Conservation (phyloP, 2,113 vertebrate species). For the Syrmaticus mikado region DNA sequence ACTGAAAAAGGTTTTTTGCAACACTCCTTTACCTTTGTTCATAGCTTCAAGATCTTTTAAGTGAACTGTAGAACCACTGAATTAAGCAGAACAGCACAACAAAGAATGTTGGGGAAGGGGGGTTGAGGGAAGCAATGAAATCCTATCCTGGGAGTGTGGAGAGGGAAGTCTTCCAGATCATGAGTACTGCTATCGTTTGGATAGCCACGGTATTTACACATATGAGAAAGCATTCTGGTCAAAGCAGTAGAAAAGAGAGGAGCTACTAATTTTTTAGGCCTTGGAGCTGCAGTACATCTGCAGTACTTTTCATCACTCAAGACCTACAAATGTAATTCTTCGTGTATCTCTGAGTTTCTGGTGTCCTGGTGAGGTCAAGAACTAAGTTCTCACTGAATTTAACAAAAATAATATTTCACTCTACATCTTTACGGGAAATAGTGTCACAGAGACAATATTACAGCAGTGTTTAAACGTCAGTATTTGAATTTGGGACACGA, state of each 20-base stretch:
- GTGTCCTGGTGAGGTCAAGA: neutral
- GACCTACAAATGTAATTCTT: neutral
- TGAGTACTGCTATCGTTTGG: neutral
- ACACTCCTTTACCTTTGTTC: neutral
- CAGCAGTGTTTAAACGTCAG: neutral
- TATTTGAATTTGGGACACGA: neutral
- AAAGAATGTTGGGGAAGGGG: neutral
- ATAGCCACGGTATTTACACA: neutral
- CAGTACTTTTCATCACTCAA: neutral
- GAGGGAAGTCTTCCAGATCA: neutral
- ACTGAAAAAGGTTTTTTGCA: neutral
- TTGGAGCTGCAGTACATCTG: neutral
- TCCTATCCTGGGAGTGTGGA: rapidly evolving
- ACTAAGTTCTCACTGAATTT: neutral
- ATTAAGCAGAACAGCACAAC: neutral
- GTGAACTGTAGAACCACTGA: neutral
- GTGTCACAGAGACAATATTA: neutral
- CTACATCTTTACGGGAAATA: neutral
- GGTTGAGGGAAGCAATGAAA: neutral
- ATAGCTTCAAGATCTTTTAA: neutral
- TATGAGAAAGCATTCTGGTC: neutral
- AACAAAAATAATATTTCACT: neutral
- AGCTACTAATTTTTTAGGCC: neutral
- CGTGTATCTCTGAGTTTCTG: neutral
- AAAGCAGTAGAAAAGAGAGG: neutral